Conservation (phyloP, 2,113 vertebrate genomes). For the Haemorhous mexicanus region DNA sequence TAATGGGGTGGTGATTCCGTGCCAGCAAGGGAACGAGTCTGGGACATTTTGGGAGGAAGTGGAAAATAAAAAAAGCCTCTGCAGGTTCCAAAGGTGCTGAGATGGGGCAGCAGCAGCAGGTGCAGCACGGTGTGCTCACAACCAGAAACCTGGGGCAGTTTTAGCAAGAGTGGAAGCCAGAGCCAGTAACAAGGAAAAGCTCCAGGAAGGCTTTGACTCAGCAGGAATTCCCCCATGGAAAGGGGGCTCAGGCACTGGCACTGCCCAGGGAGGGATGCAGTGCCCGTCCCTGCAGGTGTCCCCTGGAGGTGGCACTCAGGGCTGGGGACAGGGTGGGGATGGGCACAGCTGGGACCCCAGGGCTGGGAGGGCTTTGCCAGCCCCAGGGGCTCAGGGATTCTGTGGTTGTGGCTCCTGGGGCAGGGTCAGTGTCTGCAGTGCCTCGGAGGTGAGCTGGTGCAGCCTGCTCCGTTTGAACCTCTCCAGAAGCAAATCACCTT, state of each 20-base stretch:
- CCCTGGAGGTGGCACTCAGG: background rate
- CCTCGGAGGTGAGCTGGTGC: fast-evolving
- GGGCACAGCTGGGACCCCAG: fast-evolving
- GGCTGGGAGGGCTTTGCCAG: background rate
- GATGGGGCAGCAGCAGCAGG: fast-evolving
- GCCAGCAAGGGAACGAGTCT: background rate
- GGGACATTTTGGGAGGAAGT: background rate
- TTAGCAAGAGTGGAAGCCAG: background rate
- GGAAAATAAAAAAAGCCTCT: background rate
- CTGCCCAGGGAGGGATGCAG: background rate
- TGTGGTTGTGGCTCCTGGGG: background rate
- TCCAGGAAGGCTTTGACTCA: background rate
- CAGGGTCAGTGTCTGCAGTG: background rate
- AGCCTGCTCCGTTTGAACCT: fast-evolving
- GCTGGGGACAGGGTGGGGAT: background rate
- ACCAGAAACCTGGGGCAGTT: background rate
- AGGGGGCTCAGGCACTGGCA: background rate
- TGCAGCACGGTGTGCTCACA: too few relatives aligned
- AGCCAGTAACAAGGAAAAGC: background rate
- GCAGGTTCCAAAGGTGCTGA: background rate
- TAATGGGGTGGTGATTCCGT: background rate
- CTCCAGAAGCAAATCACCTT: background rate
- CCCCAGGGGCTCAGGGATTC: fast-evolving
- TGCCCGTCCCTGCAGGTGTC: background rate
- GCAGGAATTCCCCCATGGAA: background rate